Evolutionary conservation across 2,113 vertebrate genomes (phyloP), one percentile per base, ranked within the genome.

Genomic region (Panthera tigris): DNA sequence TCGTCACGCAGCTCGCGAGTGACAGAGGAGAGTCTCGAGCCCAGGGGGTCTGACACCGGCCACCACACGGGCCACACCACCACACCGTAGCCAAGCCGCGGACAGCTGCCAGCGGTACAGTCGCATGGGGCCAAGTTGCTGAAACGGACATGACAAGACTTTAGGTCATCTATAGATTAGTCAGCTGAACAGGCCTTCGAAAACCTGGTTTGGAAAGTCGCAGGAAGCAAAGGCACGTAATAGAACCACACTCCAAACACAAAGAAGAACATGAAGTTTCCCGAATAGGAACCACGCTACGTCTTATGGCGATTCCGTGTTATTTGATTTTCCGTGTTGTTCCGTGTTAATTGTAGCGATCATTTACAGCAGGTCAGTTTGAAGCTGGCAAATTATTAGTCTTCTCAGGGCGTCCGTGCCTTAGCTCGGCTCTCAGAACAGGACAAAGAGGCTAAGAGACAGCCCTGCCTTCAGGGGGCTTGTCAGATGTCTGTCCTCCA

Each of bases 101-200:
- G 73, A 52, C 39, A 33, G 81, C 36, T 25, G 52, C 71, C 85
- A 5, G 6, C 4, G 3, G 39, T 4, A 5, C 68, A 2, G 0
- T 3, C 65, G 8, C 13, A 1, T 13, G 3, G 16, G 21, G 61
- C 79, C n/a, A 25, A 81, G 41, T 39, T 1, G 11, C 78, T 13
- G 13, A 39, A 4, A 6, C 36, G 12, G 18, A 57, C 31, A 23
- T 0, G 36, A 25, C 14, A 7, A n/a, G 52, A 82, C 9, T 15
- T 48, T 25, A 3, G 0, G 2, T 16, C 23, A 29, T 10, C 52
- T 52, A 29, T 11, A 27, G 4, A 5, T 11, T 4, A 18, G 27
- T 21, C 15, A 4, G 33, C 13, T 10, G 23, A 45, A 74, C 3
- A 0, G 0, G 7, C 55, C 52, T 68, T 48, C 79, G 41, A 89